Evolutionary conservation across 2,888 invertebrate genomes (phyloP).

Genomic region (Nemotelus nigrinus): DNA sequence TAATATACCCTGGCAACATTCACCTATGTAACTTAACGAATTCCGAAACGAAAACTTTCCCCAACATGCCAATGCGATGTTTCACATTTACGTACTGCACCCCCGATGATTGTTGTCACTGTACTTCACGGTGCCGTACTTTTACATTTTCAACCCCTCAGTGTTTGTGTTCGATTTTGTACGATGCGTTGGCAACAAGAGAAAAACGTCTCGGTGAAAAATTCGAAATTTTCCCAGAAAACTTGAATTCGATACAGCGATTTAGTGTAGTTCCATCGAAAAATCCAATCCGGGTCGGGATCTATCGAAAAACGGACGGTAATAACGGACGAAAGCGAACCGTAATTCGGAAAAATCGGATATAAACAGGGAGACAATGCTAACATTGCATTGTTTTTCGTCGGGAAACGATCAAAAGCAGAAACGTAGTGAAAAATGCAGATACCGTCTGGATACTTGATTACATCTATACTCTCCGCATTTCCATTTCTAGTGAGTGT

Average conservation of each 20-base stretch:
- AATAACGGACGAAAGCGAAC: constrained; percentile 17
- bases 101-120: neutral
- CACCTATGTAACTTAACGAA: constrained; percentile 18
- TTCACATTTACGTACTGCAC: constrained; percentile 16
- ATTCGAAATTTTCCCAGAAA: constrained; percentile 18
- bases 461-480: constrained; percentile 52
- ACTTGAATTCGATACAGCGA: constrained; percentile 16
- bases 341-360: constrained; percentile 22
- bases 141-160: constrained; percentile 39
- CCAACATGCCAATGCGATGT: constrained; percentile 29
- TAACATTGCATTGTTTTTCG: constrained; percentile 58
- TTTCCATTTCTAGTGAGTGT: constrained; percentile 51
- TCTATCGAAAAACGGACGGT: neutral
- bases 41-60: neutral
- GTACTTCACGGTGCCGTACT: constrained; percentile 10
- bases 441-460: constrained; percentile 54
- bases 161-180: constrained; percentile 49
- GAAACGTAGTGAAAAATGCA: constrained; percentile 56
- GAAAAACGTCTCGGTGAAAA: constrained; percentile 29
- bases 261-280: neutral
- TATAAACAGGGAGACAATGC: constrained; percentile 54
- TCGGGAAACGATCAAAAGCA: constrained; percentile 56
- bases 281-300: neutral
- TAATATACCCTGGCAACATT: constrained; percentile 17
- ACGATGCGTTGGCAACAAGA: constrained; percentile 50